Percentiles rank a stretch among this genome's conserved stretches.
phyloP scores from a whole-genome alignment of 53 echinoderm and acorn worm genomes.

The Zoroaster sp. region DNA sequence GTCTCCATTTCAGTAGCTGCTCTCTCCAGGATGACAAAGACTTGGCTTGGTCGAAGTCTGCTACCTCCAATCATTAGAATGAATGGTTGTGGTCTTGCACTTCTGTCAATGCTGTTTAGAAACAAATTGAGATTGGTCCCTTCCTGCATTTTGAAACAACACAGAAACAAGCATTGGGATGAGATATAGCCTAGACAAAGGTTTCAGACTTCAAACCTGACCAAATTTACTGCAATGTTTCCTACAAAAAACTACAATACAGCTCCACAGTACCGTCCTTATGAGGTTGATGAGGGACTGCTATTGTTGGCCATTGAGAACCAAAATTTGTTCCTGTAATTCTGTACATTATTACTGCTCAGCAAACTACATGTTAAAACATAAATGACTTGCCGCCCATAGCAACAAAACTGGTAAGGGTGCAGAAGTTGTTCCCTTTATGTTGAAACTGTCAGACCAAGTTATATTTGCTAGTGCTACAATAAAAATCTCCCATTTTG shows the following conservation, averaged over 20 bases:
- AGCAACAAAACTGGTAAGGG: not conserved
- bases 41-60: slow-evolving; percentile 15
- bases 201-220: not conserved
- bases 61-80: slow-evolving; percentile 1
- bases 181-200: not conserved
- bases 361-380: not conserved
- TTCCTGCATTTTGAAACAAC: slow-evolving; percentile 14
- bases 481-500: not conserved
- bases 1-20: not conserved
- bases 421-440: not conserved
- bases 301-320: not conserved
- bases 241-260: no score
- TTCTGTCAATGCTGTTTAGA: not conserved
- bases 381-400: not conserved
- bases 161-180: not conserved
- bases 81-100: slow-evolving; percentile 16
- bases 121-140: not conserved
- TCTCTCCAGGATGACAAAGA: slow-evolving; percentile 19
- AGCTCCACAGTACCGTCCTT: not conserved
- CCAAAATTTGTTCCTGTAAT: not conserved
- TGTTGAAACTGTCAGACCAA: not conserved
- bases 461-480: not conserved
- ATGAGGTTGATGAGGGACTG: not conserved
- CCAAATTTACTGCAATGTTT: not conserved
- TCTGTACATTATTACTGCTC: not conserved